phyloP scores from a whole-genome alignment of 2,888 invertebrate genomes.

The Abscondita cerata region DNA sequence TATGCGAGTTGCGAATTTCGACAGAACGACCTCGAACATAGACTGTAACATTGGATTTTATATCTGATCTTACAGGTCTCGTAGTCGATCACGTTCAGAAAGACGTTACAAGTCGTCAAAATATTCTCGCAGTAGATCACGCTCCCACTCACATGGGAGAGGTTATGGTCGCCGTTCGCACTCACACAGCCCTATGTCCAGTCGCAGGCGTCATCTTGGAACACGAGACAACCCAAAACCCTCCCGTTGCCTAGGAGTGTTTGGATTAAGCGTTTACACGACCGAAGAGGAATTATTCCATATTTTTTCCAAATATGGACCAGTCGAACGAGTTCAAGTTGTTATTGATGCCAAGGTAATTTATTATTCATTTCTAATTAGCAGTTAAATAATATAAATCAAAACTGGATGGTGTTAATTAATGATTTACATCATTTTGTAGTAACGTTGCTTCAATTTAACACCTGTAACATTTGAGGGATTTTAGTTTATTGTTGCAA shows the following conservation, averaged over 20 bases:
- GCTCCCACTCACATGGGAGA: constrained; percentile 56
- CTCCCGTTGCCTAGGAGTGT: constrained; percentile 91
- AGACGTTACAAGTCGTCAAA: constrained; percentile 62
- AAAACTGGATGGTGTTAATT: no score
- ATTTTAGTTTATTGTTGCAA: constrained; percentile 39
- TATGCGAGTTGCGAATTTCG: constrained; percentile 29
- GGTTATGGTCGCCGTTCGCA: constrained; percentile 67
- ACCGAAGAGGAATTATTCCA: constrained; percentile 91
- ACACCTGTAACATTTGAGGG: constrained; percentile 49
- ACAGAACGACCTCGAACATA: constrained; percentile 19
- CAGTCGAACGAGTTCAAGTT: constrained; percentile 90
- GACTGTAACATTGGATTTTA: constrained; percentile 44
- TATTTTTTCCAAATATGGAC: constrained; percentile 91
- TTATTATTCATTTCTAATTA: no score
- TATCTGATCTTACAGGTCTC: constrained; percentile 57
- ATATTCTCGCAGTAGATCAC: constrained; percentile 70
- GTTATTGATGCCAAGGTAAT: constrained; percentile 94
- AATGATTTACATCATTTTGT: neutral
- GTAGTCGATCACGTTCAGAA: constrained; percentile 69
- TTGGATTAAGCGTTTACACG: constrained; percentile 92
- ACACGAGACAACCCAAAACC: constrained; percentile 88
- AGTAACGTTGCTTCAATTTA: neutral
- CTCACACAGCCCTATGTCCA: constrained; percentile 84
- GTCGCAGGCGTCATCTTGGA: constrained; percentile 77
- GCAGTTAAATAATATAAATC: no score